Conservation (phyloP, 2,113 vertebrate species). For the Alaudala cheleensis region DNA sequence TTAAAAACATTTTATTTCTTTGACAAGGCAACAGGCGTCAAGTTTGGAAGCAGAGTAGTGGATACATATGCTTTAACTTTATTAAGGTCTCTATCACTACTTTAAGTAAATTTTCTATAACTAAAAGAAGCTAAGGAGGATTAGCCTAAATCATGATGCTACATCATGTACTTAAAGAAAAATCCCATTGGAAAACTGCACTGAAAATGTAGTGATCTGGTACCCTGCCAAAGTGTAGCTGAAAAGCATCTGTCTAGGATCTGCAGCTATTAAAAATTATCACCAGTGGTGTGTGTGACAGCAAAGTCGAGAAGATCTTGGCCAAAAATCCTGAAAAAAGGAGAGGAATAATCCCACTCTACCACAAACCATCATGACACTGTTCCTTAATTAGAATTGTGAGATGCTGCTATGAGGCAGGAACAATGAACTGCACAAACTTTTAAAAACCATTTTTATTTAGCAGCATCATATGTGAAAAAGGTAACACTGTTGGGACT, state of each 20-base stretch:
- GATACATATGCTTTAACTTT: background rate
- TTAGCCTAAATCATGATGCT: background rate
- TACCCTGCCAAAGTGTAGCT: background rate
- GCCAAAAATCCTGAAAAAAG: background rate
- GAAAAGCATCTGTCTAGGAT: background rate
- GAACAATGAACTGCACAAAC: background rate
- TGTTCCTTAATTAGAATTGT: background rate
- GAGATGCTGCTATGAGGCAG: background rate
- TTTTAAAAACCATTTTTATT: rapidly evolving
- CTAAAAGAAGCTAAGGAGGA: background rate
- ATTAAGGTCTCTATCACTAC: background rate
- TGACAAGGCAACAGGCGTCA: background rate
- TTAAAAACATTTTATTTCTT: background rate
- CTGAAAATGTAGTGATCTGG: background rate
- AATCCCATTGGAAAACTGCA: background rate
- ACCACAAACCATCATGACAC: background rate
- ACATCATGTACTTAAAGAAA: background rate
- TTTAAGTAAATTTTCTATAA: background rate
- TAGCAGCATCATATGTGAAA: background rate
- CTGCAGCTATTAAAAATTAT: background rate
- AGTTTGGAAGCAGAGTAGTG: background rate
- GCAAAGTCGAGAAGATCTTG: background rate
- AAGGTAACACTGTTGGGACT: background rate
- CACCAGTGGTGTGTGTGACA: background rate
- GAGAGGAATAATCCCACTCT: background rate